Percentiles rank a stretch among this genome's conserved stretches.
These are phyloP conservation scores for Ptilonorhynchus violaceus DNA, from an alignment of 2,113 vertebrate genomes.

Conservation along the genomic window DNA sequence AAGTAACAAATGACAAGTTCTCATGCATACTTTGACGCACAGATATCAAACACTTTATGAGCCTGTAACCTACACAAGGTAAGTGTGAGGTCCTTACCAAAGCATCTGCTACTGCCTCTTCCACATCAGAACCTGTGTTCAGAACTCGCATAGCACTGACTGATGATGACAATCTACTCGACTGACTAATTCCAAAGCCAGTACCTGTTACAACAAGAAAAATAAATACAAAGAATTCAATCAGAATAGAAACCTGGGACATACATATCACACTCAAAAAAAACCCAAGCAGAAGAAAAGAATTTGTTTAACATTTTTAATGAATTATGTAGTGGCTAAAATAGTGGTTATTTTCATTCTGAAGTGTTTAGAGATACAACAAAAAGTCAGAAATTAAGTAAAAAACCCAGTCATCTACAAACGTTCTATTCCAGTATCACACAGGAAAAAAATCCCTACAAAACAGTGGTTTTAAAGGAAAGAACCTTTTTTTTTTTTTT, in stretches of 20 bases:
- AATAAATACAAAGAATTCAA: background rate
- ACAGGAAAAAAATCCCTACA: background rate
- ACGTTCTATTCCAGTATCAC: background rate
- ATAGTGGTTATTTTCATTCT: background rate
- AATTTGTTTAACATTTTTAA: background rate
- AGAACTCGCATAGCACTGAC: constrained; percentile 96
- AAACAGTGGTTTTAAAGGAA: background rate
- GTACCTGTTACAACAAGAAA: constrained; percentile 74
- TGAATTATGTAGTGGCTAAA: background rate
- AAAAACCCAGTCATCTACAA: background rate
- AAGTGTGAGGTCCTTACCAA: constrained; percentile 77
- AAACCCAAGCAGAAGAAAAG: constrained; percentile 58
- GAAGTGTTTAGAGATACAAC: background rate
- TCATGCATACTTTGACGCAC: background rate
- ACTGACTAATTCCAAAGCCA: constrained; percentile 89
- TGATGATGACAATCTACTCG: constrained; percentile 89
- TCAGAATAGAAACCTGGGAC: background rate
- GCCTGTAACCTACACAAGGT: background rate
- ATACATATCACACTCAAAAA: background rate
- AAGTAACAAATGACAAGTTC: background rate
- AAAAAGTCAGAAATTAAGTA: background rate
- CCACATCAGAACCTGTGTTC: constrained; percentile 93
- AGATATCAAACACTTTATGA: background rate
- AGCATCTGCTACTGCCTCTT: constrained; percentile 94
- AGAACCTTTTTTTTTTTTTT: background rate